A percentile compares a stretch with the other conserved stretches of the same genome.
These are phyloP conservation scores for Rhabdophis nuchalis DNA, from an alignment of 2,797 vertebrate genomes.

Conservation along the genomic window DNA sequence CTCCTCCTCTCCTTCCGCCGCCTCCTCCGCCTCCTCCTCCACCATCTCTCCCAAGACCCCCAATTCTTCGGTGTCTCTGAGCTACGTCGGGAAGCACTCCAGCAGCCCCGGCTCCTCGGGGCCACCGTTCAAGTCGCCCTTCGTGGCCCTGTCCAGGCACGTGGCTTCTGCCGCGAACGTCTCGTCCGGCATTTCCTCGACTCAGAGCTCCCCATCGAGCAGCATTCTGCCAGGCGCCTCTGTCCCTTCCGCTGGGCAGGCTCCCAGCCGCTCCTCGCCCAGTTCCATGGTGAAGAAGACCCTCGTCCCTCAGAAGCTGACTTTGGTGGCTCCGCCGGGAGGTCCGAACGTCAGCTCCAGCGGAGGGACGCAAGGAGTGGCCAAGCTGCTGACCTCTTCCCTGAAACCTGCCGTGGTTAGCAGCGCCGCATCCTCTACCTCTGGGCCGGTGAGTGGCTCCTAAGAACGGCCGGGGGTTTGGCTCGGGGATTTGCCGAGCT, in stretches of 20 bases:
- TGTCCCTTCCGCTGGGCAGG: slow-evolving; percentile 55
- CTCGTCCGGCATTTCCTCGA: slow-evolving; percentile 54
- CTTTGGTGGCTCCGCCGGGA: slow-evolving; percentile 77
- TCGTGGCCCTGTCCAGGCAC: slow-evolving; percentile 67
- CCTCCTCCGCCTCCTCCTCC: slow-evolving; percentile 46
- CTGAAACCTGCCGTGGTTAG: slow-evolving; percentile 72
- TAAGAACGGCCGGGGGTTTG: neutral
- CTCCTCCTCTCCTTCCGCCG: neutral
- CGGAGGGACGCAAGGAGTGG: slow-evolving; percentile 79
- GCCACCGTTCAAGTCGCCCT: slow-evolving; percentile 69
- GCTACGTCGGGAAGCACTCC: slow-evolving; percentile 68
- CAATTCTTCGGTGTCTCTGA: slow-evolving; percentile 51
- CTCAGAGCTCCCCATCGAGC: slow-evolving; percentile 64
- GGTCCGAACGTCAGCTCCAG: slow-evolving; percentile 76
- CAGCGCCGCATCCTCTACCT: slow-evolving; percentile 69
- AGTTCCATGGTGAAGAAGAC: slow-evolving; percentile 67
- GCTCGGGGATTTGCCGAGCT: neutral
- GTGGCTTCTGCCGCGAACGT: slow-evolving; percentile 63
- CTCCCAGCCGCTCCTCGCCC: slow-evolving; percentile 48
- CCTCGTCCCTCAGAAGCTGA: slow-evolving; percentile 74
- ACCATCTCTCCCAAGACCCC: slow-evolving; percentile 55
- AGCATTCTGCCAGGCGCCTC: slow-evolving; percentile 48
- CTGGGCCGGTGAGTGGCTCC: slow-evolving; percentile 72
- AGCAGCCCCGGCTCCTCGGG: slow-evolving; percentile 54
- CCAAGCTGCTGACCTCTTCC: slow-evolving; percentile 79